Conservation (phyloP, 2,797 vertebrate genomes). For the Artibeus jamaicensis region DNA sequence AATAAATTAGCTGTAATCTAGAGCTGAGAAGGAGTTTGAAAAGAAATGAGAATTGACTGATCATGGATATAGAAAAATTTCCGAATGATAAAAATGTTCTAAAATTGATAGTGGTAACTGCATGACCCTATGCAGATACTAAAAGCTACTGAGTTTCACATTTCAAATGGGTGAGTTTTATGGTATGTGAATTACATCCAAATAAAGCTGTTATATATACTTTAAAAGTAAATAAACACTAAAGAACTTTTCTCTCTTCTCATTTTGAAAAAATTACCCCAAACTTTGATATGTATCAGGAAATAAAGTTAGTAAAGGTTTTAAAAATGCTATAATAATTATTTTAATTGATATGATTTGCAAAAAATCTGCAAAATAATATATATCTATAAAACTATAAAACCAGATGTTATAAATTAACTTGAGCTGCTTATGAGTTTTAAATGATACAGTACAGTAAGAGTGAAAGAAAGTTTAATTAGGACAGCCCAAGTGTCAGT, state of each 20-base stretch:
- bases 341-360: neutral
- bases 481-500: neutral
- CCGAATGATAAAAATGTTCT: neutral
- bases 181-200: neutral
- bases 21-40: neutral
- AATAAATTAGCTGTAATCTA: neutral
- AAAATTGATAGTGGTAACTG: neutral
- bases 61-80: neutral
- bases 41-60: neutral
- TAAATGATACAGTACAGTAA: neutral
- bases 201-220: neutral
- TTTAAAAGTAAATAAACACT: neutral
- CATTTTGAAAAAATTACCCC: neutral
- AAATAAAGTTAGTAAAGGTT: neutral
- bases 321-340: neutral
- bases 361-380: neutral
- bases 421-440: neutral
- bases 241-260: neutral
- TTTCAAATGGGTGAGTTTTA: neutral
- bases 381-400: neutral
- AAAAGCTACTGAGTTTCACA: neutral
- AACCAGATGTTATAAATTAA: neutral
- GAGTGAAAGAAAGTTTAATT: neutral
- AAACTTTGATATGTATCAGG: neutral
- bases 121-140: neutral